These are phyloP conservation scores for Auanema sp. DNA, from an alignment of 2,888 invertebrate species.

Conservation along the genomic window DNA sequence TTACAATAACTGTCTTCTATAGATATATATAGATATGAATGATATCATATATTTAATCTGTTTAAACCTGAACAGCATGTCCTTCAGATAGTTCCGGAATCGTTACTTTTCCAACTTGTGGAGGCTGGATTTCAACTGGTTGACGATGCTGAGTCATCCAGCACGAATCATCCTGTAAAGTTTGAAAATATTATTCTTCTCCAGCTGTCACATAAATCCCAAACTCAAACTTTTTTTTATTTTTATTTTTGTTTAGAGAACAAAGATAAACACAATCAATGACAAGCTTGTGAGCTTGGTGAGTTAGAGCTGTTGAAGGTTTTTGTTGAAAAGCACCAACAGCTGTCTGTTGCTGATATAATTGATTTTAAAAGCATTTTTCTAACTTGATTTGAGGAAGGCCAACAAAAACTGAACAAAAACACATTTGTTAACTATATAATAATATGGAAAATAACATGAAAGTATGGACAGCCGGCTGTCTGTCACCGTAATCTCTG, in stretches of 20 bases:
- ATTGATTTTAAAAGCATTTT: too few species aligned
- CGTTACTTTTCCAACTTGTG: slow-evolving; percentile 49
- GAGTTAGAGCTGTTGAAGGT: background rate
- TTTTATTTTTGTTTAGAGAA: background rate
- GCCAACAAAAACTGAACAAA: too few species aligned
- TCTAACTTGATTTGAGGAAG: too few species aligned
- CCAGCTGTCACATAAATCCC: background rate
- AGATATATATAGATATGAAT: too few species aligned
- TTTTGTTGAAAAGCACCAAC: slow-evolving; percentile 4
- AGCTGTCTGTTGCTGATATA: background rate
- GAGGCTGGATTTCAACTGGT: slow-evolving; percentile 40
- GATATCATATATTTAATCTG: too few species aligned
- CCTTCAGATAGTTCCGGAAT: slow-evolving; percentile 44
- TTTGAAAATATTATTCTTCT: too few species aligned
- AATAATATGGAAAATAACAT: too few species aligned
- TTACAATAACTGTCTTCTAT: slow-evolving; percentile 57
- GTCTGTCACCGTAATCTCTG: too few species aligned
- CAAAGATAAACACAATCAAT: too few species aligned
- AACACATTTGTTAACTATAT: too few species aligned
- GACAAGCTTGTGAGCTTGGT: background rate
- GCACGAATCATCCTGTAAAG: slow-evolving; percentile 48
- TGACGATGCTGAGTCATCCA: slow-evolving; percentile 51
- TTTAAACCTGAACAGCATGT: slow-evolving; percentile 39
- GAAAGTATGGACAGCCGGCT: too few species aligned
- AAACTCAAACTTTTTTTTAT: slow-evolving; percentile 2